Percentiles rank a stretch among this genome's conserved stretches.
These are phyloP conservation scores for Tenthredo distinguenda DNA, from an alignment of 2,888 invertebrate species.

Conservation along the genomic window DNA sequence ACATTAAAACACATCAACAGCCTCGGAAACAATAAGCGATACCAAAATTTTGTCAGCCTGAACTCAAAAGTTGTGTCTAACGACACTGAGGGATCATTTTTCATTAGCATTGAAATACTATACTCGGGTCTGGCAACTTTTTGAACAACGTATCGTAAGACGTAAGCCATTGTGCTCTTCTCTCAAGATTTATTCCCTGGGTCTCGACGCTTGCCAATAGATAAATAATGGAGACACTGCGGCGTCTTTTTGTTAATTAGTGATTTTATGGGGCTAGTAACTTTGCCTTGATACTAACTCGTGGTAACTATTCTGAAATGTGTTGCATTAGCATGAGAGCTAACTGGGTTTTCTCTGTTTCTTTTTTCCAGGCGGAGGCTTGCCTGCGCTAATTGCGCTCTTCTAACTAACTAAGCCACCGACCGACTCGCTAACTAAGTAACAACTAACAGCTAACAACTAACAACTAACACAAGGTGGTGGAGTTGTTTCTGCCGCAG, in stretches of 20 bases:
- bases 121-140: background rate
- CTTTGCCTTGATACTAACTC: conserved; percentile 27
- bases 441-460: conserved; percentile 40
- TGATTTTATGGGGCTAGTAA: background rate
- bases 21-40: background rate
- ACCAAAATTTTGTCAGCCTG: background rate
- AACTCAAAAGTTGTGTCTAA: conserved; percentile 4
- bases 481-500: conserved; percentile 4
- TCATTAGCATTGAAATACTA: background rate
- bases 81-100: background rate
- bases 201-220: background rate
- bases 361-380: conserved; percentile 32
- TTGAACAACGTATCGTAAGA: background rate
- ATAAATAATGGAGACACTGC: background rate
- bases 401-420: conserved; percentile 43
- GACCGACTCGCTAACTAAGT: conserved; percentile 43
- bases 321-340: conserved; percentile 38
- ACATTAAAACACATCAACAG: background rate
- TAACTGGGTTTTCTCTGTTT: conserved; percentile 49
- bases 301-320: conserved; percentile 36
- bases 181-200: background rate
- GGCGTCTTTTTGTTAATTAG: conserved; percentile 17
- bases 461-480: conserved; percentile 49
- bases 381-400: conserved; percentile 44
- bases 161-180: background rate